Evolutionary conservation across 2,797 vertebrate genomes (phyloP), one percentile per base, ranked within the genome.

Genomic region (Galagoides demidoff): DNA sequence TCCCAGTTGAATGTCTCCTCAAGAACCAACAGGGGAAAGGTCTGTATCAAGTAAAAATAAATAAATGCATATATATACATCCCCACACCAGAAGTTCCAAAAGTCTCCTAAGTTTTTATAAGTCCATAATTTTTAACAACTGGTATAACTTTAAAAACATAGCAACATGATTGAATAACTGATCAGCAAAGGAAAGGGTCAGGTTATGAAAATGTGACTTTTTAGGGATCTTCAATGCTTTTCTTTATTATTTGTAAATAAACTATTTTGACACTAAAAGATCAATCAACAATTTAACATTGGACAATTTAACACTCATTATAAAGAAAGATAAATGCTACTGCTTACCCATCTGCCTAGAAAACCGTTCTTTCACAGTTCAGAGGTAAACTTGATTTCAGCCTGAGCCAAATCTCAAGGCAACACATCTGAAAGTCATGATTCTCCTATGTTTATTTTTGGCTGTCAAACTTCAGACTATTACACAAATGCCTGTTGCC

Each of bases 331-430:
- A 87, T 85, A 95, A 94, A 92, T 34, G 61, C 37, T 76, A 91
- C n/a, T 68, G 61, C 96, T 95, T 90, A 95, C 64, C 64, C 57
- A 84, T 64, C 57, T 91, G 59, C 63, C 82, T 82, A 76, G 64
- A 22, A 92, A 84, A 89, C 27, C 37, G 68, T 81, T 85, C 59
- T 84, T 61, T 90, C 61, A 95, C 73, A 92, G 83, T 92, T 11
- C 83, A 94, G 92, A 97, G 87, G 90, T 96, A 96, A 97, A 95
- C 79, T 84, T 90, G 64, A 90, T 59, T 89, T 90, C 31, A 64
- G 59, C 23, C 57, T n/a, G 64, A 86, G 74, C 55, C 82, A 84
- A 73, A 68, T 95, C 55, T 95, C 88, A 96, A 94, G 92, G 94
- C 95, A 71, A 95, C 9, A 83, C 20, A 84, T 86, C 64, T 91